A percentile compares a stretch with the other conserved stretches of the same genome.
phyloP scores from a whole-genome alignment of 1,140 invertebrate genomes.

The Pseudomyrmex cubaensis region DNA sequence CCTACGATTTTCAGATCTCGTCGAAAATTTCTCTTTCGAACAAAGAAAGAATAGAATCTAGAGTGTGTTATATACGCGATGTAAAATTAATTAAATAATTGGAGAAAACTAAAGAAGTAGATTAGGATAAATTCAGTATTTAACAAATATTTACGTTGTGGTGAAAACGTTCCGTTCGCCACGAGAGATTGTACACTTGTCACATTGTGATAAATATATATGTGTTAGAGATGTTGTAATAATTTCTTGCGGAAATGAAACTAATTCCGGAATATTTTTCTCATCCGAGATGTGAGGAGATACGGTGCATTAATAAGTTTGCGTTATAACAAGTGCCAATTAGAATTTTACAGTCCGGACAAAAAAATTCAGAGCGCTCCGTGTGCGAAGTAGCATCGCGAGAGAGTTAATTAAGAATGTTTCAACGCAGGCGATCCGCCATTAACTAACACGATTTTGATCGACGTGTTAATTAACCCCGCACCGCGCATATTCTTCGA shows the following conservation, averaged over 20 bases:
- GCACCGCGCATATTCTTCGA: neutral
- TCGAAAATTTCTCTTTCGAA: neutral
- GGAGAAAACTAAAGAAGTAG: too few species aligned
- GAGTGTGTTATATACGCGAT: too few species aligned
- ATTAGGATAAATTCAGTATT: too few species aligned
- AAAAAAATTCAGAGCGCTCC: neutral
- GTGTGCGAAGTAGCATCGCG: neutral
- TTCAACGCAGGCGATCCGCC: neutral
- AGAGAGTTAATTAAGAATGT: conserved; percentile 16
- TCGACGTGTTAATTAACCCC: conserved; percentile 47
- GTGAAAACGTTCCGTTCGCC: too few species aligned
- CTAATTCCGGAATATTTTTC: neutral
- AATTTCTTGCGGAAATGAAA: neutral
- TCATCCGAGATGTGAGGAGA: too few species aligned
- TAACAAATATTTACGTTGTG: too few species aligned
- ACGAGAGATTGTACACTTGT: too few species aligned
- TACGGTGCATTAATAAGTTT: neutral
- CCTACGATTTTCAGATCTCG: neutral
- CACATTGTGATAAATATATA: too few species aligned
- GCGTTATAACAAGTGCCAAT: neutral
- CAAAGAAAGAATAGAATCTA: neutral
- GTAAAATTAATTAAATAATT: too few species aligned
- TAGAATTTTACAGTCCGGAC: neutral
- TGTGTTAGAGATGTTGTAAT: neutral
- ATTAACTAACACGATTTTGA: conserved; percentile 38